A percentile compares a stretch with the other conserved stretches of the same genome.
phyloP scores from a whole-genome alignment of 2,888 invertebrate species.

The Cetonia aurata region DNA sequence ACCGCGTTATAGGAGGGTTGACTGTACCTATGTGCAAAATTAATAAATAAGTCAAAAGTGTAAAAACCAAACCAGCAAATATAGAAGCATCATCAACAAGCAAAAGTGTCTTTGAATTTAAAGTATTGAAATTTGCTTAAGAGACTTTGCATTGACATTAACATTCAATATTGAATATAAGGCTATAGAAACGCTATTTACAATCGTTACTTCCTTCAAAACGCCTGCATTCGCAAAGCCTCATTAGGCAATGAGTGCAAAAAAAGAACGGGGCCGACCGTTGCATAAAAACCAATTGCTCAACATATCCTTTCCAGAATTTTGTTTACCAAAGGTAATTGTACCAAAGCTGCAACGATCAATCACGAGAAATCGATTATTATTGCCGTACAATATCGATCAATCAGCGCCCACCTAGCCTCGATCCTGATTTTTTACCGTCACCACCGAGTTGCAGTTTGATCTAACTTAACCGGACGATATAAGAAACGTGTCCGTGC shows the following conservation, averaged over 20 bases:
- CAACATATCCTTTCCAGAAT: slow-evolving; percentile 23
- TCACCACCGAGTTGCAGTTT: neutral
- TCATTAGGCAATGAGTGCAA: neutral
- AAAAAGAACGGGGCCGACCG: neutral
- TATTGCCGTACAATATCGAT: slow-evolving; percentile 31
- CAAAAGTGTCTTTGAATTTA: no score
- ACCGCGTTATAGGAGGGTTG: no score
- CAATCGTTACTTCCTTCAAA: slow-evolving; percentile 6
- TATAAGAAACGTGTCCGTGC: slow-evolving; percentile 27
- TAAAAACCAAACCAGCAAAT: no score
- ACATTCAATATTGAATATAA: neutral
- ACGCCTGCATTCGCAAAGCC: neutral
- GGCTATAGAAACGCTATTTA: neutral
- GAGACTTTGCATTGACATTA: neutral
- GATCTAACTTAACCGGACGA: slow-evolving; percentile 1
- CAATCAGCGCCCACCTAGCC: slow-evolving; percentile 35
- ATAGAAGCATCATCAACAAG: no score
- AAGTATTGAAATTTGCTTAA: neutral
- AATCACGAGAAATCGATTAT: slow-evolving; percentile 30
- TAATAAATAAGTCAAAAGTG: no score
- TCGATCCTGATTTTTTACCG: neutral
- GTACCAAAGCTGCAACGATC: slow-evolving; percentile 12
- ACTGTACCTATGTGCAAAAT: no score
- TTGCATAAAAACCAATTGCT: slow-evolving; percentile 14
- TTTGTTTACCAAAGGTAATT: slow-evolving; percentile 24